phyloP scores from a whole-genome alignment of 2,888 invertebrate genomes.

The Rhagium mordax region DNA sequence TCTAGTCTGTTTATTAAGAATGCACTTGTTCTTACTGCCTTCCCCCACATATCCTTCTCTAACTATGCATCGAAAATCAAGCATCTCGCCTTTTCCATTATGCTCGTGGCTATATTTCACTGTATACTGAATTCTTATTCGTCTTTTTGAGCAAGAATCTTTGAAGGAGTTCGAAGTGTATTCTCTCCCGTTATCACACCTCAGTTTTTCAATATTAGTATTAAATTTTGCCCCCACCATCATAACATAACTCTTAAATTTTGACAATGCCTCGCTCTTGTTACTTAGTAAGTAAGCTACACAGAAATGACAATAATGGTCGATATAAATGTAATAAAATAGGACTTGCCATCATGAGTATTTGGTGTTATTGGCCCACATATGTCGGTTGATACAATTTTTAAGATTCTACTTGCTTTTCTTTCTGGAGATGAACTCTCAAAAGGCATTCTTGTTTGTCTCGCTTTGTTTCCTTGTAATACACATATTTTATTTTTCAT shows the following conservation, averaged over 20 bases:
- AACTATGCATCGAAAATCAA: neutral
- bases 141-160: neutral
- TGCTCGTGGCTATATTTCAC: neutral
- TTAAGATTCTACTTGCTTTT: conserved; percentile 21
- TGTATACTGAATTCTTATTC: conserved; percentile 6
- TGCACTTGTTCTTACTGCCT: neutral
- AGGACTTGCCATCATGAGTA: neutral
- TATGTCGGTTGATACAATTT: conserved; percentile 31
- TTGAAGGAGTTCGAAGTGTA: neutral
- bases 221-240: conserved; percentile 13
- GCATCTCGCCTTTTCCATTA: conserved; percentile 6
- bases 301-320: conserved; percentile 10
- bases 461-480: neutral
- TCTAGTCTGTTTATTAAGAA: conserved; percentile 11
- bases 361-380: neutral
- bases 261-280: neutral
- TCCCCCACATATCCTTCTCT: conserved; percentile 4
- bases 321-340: neutral
- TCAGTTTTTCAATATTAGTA: neutral
- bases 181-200: conserved; percentile 1
- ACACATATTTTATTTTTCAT: neutral
- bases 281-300: neutral
- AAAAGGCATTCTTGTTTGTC: neutral
- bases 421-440: neutral
- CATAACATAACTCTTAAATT: neutral